Conservation (phyloP, 2,797 vertebrate species). For the Pogoniulus pusillus region DNA sequence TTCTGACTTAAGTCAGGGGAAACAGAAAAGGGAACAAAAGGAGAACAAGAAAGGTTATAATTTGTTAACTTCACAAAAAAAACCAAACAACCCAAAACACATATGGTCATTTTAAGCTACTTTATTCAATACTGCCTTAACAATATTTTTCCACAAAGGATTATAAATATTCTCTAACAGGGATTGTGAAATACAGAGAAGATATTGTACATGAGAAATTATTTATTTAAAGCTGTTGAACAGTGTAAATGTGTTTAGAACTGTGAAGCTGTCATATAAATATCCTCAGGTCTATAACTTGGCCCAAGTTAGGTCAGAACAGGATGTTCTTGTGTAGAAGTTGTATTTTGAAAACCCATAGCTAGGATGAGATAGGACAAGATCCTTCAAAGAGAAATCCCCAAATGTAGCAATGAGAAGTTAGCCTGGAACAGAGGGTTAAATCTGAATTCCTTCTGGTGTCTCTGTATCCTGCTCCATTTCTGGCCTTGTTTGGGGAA, state of each 20-base stretch:
- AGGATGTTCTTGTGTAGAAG: background rate
- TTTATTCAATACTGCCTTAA: background rate
- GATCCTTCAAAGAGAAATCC: background rate
- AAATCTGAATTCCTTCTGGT: background rate
- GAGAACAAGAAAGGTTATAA: background rate
- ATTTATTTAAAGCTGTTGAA: background rate
- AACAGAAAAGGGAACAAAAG: background rate
- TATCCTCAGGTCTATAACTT: background rate
- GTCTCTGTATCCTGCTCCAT: background rate
- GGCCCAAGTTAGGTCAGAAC: background rate
- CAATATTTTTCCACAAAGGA: constrained; percentile 5
- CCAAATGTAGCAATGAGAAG: background rate
- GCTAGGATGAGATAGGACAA: background rate
- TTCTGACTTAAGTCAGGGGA: background rate
- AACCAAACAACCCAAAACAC: no score
- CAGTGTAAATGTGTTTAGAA: background rate
- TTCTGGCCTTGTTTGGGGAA: background rate
- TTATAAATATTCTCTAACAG: background rate
- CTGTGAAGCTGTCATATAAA: background rate
- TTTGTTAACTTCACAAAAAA: background rate
- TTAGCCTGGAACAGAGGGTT: background rate
- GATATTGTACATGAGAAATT: background rate
- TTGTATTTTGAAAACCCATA: background rate
- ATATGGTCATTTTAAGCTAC: background rate
- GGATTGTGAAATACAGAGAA: constrained; percentile 15